Evolutionary conservation across 2,888 invertebrate genomes (phyloP), one percentile per base, ranked within the genome.

Genomic region (Agriopis leucophaearia): DNA sequence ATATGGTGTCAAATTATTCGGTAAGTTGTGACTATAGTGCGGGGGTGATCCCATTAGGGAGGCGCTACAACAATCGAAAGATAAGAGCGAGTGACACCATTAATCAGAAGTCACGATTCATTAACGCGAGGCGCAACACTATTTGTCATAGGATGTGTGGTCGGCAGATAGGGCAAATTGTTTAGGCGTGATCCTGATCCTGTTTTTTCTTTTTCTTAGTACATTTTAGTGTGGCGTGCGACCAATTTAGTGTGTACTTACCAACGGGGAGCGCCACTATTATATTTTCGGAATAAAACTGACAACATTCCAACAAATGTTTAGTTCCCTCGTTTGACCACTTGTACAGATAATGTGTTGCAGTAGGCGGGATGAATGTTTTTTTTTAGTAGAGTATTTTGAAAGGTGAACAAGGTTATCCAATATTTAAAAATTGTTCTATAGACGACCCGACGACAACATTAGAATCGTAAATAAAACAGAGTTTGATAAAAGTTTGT

Each of bases 61-160:
- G 88, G 87, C 86, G 88, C 88, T 82, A 78, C 86, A 83, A 86
- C 84, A 86, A 85, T 83, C 79, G 72, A 66, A 71, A 79, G 91
- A 92, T 91, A 92, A 90, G 83, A 79, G 77, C 80, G 79, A 87
- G 88, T 88, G 87, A 87, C 86, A 88, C 81, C 91, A 91, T 92
- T 91, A 90, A 91, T 92, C 92, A 91, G 88, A 87, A 81, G 82
- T 82, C 61, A 40, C 89, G 88, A 88, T 92, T 92, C 91, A 91
- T 92, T 92, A 91, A 84, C 77, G 78, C 82, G 78, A 73, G 76
- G 80, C 77, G 81, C 82, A 85, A 81, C 89, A 86, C 75, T 73
- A 92, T 92, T 91, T 90, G 92, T 92, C 92, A 91, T 88, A 87
- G 81, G 79, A 84, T 87, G 89, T 87, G 88, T 86, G 87, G 84